Evolutionary conservation across 2,888 invertebrate species (phyloP), one percentile per base, ranked within the genome.

Genomic region (Tachina lurida): DNA sequence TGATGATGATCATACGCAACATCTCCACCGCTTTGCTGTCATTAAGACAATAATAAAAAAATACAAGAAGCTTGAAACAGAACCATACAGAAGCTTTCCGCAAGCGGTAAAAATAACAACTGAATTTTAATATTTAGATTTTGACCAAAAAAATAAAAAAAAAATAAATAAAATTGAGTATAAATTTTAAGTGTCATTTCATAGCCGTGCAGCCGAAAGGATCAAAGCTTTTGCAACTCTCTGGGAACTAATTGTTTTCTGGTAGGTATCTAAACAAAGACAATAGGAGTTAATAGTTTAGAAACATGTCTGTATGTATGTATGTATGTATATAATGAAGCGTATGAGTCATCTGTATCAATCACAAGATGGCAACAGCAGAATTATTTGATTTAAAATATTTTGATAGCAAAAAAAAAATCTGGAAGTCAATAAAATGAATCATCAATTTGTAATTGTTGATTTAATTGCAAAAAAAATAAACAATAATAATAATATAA

Each of bases 11-110:
- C 56, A 45, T 45, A 65, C 15, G 54, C 43, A 67, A 31, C 56
- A 76, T 49, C 52, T 65, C 45, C 67, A 58, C 45, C 17, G 41
- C 52, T 76, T 77, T 65, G 71, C 52, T 52, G 47, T 77, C 73
- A 39, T 71, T 83, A 56, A 77, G 63, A 39, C 71, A 65, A 63
- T 63, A 60, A 74, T 68, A 71, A 79, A 79, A 79, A 79, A 81
- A 63, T 31, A 78, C 77, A 77, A 82, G 81, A 85, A 82, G 85
- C 81, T 85, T 62, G 41, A 68, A 63, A 82, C 67, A 43, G 13
- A 78, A 17, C n/a, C 19, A 78, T 52, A 77, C 77, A 63, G 73
- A 81, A 85, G 85, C 85, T 82, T 31, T 78, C 49, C 13, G 68
- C 41, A 73, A 39, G 68, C 74, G 54, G 73, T 60, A 49, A 62